phyloP scores from a whole-genome alignment of 2,797 vertebrate genomes.

The Monodelphis domestica region DNA sequence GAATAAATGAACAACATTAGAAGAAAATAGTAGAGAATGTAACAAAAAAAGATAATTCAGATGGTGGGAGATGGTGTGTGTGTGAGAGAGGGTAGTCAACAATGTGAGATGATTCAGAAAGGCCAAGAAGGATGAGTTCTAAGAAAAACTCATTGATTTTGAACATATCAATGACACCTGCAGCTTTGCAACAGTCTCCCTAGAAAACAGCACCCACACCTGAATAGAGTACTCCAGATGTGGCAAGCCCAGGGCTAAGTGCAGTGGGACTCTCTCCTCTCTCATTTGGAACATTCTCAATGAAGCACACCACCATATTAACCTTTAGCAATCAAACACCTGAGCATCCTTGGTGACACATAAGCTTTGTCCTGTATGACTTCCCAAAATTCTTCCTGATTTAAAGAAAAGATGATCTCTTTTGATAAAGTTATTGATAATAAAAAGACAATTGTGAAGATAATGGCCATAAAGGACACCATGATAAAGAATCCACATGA shows the following conservation, averaged over 20 bases:
- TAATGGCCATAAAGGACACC: neutral
- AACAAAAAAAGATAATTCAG: neutral
- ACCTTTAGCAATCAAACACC: neutral
- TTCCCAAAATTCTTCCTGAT: neutral
- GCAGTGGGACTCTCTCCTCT: neutral
- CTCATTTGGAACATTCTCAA: neutral
- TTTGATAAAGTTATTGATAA: neutral
- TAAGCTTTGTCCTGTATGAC: neutral
- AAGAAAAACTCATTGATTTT: neutral
- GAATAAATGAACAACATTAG: neutral
- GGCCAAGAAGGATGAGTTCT: neutral
- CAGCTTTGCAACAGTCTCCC: neutral
- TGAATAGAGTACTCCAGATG: neutral
- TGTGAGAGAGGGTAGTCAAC: neutral
- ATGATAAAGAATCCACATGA: neutral
- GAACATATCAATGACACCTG: neutral
- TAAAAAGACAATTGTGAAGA: neutral
- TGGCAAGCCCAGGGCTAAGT: neutral
- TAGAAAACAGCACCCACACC: neutral
- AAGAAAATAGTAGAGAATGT: neutral
- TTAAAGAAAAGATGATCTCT: neutral
- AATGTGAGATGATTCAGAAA: neutral
- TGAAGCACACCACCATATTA: neutral
- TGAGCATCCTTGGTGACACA: neutral
- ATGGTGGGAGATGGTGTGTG: fast-evolving